Conservation (phyloP, 2,113 vertebrate species). For the Centrocercus urophasianus region DNA sequence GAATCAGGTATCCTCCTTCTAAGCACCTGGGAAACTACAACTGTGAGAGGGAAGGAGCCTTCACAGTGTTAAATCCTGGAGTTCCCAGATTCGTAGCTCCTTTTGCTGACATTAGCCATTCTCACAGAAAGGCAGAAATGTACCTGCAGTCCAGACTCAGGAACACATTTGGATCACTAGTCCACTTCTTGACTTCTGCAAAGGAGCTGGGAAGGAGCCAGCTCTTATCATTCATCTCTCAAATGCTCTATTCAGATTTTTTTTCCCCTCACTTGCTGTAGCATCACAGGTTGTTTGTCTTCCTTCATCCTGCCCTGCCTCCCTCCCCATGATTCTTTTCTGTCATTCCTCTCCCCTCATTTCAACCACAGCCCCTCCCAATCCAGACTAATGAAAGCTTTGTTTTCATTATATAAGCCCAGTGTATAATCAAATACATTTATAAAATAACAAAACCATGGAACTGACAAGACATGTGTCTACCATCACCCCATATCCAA, state of each 20-base stretch:
- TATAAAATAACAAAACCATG: constrained; percentile 37
- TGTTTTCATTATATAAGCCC: constrained; percentile 50
- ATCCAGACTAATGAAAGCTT: constrained; percentile 1
- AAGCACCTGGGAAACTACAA: not conserved
- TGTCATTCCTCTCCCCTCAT: not conserved
- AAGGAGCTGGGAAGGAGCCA: not conserved
- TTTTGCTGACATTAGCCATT: not conserved
- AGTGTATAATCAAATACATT: constrained; percentile 36
- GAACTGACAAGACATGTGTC: constrained; percentile 58
- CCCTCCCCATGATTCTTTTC: not conserved
- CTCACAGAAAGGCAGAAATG: not conserved
- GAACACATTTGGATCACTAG: not conserved
- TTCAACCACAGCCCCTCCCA: constrained; percentile 13
- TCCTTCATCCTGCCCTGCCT: not conserved
- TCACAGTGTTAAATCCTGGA: not conserved
- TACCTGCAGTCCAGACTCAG: not conserved
- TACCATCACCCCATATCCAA: constrained; percentile 64
- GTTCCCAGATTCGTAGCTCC: not conserved
- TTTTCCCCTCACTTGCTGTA: not conserved
- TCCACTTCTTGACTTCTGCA: not conserved
- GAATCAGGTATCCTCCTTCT: not conserved
- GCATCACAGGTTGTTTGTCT: not conserved
- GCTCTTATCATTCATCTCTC: not conserved
- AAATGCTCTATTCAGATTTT: not conserved
- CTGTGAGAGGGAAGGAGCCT: not conserved